Evolutionary conservation across 2,888 invertebrate genomes (phyloP).

Genomic region (Tanypteryx hageni): DNA sequence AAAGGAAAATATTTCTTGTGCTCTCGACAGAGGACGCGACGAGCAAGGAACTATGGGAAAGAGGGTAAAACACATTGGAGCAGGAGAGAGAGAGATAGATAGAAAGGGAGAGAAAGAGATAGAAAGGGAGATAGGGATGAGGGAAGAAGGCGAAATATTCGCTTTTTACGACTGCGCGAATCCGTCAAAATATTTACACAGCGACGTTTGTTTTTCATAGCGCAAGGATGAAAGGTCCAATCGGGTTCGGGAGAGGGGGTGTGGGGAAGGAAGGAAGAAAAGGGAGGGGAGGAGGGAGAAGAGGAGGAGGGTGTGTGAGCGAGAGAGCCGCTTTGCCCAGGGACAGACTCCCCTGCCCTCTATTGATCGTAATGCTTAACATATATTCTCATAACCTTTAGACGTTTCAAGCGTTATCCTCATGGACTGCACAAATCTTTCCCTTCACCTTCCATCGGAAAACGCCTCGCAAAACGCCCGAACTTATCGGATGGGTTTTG

Average conservation of each 20-base stretch:
- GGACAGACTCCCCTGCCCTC: not conserved
- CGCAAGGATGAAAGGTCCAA: not conserved
- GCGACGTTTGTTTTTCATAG: conserved; percentile 44
- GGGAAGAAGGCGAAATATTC: not conserved
- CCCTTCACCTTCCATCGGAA: too few relatives aligned
- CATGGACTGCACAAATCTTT: too few relatives aligned
- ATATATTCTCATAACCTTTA: not conserved
- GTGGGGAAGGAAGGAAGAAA: not conserved
- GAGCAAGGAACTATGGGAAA: too few relatives aligned
- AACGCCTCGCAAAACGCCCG: too few relatives aligned
- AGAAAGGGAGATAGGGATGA: too few relatives aligned
- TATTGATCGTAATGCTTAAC: conserved; percentile 26
- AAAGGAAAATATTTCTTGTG: too few relatives aligned
- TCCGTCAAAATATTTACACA: conserved; percentile 51
- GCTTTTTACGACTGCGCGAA: conserved; percentile 49
- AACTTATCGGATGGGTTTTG: too few relatives aligned
- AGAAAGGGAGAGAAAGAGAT: too few relatives aligned
- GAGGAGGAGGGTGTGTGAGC: not conserved
- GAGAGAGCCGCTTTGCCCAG: not conserved
- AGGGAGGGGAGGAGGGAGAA: not conserved
- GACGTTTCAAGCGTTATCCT: too few relatives aligned
- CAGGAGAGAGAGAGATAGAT: too few relatives aligned
- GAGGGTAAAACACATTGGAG: too few relatives aligned
- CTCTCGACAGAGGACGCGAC: too few relatives aligned
- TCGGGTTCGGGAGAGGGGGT: not conserved